phyloP scores from a whole-genome alignment of 2,888 invertebrate species.

The Orthosia gothica region DNA sequence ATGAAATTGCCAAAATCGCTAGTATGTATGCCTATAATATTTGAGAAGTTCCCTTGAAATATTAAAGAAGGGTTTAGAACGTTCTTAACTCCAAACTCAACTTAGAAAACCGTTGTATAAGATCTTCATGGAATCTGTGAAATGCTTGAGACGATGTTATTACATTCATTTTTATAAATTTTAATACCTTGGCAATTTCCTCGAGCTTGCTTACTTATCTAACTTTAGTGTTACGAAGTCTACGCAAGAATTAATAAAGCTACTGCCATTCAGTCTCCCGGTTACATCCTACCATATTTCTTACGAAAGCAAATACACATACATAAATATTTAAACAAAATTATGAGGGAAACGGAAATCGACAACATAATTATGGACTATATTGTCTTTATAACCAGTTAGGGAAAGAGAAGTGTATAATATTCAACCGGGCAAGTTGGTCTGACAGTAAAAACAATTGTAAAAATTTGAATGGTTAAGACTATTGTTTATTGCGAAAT shows the following conservation, averaged over 20 bases:
- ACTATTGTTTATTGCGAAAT: too few species aligned
- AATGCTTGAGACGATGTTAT: neutral
- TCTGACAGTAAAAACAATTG: neutral
- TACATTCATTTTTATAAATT: neutral
- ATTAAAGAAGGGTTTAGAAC: too few species aligned
- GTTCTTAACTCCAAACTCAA: too few species aligned
- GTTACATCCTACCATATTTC: conserved; percentile 11
- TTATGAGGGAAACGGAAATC: neutral
- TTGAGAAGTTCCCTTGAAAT: too few species aligned
- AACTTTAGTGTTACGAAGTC: conserved; percentile 2
- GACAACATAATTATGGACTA: neutral
- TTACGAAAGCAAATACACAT: conserved; percentile 7
- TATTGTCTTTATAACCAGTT: neutral
- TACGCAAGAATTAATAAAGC: neutral
- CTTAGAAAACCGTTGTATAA: too few species aligned
- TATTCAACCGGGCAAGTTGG: neutral
- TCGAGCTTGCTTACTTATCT: neutral
- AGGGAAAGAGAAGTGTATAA: neutral
- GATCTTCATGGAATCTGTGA: too few species aligned
- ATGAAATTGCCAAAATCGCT: too few species aligned
- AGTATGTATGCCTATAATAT: too few species aligned
- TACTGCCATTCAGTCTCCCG: conserved; percentile 9
- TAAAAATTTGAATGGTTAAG: too few species aligned
- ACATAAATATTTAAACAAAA: neutral
- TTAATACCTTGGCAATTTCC: neutral